Evolutionary conservation across 1,140 invertebrate species (phyloP).

Genomic region (Drosophila guanche): DNA sequence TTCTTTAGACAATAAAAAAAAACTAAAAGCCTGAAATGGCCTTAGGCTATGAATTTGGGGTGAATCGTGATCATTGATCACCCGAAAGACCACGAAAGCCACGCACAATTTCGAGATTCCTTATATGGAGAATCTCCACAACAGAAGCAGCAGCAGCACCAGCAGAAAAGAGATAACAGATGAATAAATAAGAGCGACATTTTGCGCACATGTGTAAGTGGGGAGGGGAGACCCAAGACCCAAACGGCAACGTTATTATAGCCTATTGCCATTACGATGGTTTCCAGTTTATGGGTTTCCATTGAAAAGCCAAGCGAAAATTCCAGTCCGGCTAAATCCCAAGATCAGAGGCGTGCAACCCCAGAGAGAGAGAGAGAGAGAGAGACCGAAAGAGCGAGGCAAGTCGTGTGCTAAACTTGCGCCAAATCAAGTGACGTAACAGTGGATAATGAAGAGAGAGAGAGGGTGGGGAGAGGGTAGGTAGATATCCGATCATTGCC

Average conservation of each 20-base stretch:
- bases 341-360: constrained; percentile 38
- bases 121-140: constrained; percentile 34
- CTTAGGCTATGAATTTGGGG: constrained; percentile 22
- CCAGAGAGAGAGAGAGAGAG: constrained; percentile 1
- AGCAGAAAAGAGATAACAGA: constrained; percentile 20
- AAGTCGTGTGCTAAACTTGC: constrained; percentile 52
- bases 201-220: constrained; percentile 25
- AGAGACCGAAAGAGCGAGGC: constrained; percentile 3
- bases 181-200: constrained; percentile 51
- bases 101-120: constrained; percentile 31
- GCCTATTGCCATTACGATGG: constrained; percentile 9
- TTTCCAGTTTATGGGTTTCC: constrained; percentile 34
- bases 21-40: constrained; percentile 7
- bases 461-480: neutral
- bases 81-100: constrained; percentile 12
- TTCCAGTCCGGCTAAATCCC: constrained; percentile 25
- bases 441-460: constrained; percentile 15
- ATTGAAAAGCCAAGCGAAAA: constrained; percentile 40
- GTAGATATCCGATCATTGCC: constrained; percentile 3
- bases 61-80: constrained; percentile 44
- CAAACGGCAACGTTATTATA: constrained; percentile 6
- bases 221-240: too few relatives aligned
- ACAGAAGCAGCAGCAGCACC: constrained; percentile 1
- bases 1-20: constrained; percentile 24
- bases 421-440: constrained; percentile 47